Base-by-base conservation (phyloP, 2,888 invertebrate species). In the Campaea margaritaria region DNA sequence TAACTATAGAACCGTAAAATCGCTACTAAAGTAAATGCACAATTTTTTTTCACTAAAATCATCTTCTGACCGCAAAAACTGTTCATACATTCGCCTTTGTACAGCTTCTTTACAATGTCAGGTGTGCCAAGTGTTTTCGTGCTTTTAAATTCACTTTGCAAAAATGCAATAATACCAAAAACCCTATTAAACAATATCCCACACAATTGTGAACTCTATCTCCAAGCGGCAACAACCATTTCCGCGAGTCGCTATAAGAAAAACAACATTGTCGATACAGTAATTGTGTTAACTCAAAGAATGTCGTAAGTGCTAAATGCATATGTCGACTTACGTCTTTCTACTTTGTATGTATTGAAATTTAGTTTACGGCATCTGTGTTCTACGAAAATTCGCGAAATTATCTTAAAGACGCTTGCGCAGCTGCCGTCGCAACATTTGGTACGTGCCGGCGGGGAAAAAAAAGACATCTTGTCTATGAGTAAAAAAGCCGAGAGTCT, bases 341-440 rank as follows among this genome's bases (percentile, higher is more conserved):
- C 74, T 61, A 36, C 38, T 41, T 39, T 43, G 43, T 36, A 53
- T 39, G 55, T 53, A 58, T 58, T 67, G 51, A 67, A 69, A 71
- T 65, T 73, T 58, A 63, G 64, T 68, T 53, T 59, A 58, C 69
- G 68, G 74, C 83, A 83, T 82, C 81, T 84, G 84, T 81, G 76
- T 77, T 73, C 64, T 67, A 70, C 82, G 85, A 81, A 83, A 83
- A 87, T 90, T 90, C 85, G 91, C 91, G 81, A 88, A 84, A 78
- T 74, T 76, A 82, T 83, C 85, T 81, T 67, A 62, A 69, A 67
- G 70, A 69, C 81, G 75, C 78, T 74, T 68, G 78, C 79, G 78
- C 90, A 89, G 87, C 89, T 89, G 91, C 83, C 73, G 58, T 56
- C 54, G 73, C 69, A 86, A 81, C 91, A 90, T 89, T 91, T 91